Conservation (phyloP, 2,113 vertebrate species). For the Cephalopterus ornatus region DNA sequence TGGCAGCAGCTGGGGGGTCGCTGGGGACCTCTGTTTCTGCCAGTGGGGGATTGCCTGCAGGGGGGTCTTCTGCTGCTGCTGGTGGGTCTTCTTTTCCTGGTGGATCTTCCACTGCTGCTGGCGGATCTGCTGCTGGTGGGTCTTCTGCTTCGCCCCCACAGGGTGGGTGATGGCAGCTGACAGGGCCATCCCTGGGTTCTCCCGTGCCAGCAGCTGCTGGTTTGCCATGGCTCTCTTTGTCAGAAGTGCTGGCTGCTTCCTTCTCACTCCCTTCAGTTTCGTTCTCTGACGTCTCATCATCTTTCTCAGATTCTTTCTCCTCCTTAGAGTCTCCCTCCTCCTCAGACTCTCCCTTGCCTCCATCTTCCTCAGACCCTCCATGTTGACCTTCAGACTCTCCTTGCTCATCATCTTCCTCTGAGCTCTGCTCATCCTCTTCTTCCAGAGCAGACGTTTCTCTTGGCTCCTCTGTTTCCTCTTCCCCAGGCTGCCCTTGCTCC, state of each 20-base stretch:
- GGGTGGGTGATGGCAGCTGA: background rate
- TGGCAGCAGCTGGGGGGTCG: rapidly evolving
- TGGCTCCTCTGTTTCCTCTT: background rate
- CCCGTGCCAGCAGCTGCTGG: background rate
- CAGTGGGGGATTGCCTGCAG: background rate
- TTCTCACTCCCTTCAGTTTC: background rate
- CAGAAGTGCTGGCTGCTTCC: rapidly evolving
- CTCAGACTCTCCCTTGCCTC: background rate
- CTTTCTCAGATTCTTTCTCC: constrained; percentile 18
- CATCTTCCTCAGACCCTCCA: background rate
- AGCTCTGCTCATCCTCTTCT: background rate
- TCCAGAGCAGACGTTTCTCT: background rate
- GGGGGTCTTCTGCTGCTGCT: background rate
- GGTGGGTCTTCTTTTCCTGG: background rate
- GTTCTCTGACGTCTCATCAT: background rate
- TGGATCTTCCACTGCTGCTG: background rate
- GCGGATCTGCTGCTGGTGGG: background rate
- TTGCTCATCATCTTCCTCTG: constrained; percentile 29
- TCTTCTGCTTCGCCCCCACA: background rate
- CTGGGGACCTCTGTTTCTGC: background rate
- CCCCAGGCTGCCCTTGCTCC: background rate
- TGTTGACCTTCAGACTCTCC: background rate
- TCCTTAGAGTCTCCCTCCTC: background rate
- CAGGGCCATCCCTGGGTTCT: background rate
- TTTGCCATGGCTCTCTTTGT: background rate